Evolutionary conservation across 1,140 invertebrate species (phyloP).

Genomic region (Lucilia cuprina): DNA sequence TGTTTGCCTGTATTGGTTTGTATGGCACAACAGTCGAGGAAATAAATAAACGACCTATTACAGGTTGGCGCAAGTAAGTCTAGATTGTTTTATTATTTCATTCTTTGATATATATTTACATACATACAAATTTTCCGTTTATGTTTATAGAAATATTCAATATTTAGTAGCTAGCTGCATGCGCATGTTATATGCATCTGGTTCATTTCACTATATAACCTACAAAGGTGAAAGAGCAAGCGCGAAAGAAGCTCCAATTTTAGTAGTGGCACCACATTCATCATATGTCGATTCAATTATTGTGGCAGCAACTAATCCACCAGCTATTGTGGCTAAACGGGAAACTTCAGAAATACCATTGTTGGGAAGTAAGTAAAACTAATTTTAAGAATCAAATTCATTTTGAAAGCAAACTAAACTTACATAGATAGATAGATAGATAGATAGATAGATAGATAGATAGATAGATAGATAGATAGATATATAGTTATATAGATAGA

Average conservation of each 20-base stretch:
- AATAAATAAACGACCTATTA: conserved; percentile 74
- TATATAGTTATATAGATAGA: too few species aligned
- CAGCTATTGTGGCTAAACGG: conserved; percentile 87
- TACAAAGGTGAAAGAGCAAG: conserved; percentile 73
- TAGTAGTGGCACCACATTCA: conserved; percentile 90
- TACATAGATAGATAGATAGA: too few species aligned
- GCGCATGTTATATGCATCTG: conserved; percentile 77
- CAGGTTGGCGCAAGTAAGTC: conserved; percentile 83
- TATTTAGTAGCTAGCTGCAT: conserved; percentile 62
- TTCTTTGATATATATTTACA: not conserved
- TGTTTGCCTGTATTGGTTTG: conserved; percentile 80
- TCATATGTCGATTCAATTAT: conserved; percentile 88
- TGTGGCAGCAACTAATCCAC: conserved; percentile 79
- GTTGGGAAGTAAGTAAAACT: conserved; percentile 82
- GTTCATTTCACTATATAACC: conserved; percentile 80
- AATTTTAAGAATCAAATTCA: too few species aligned
- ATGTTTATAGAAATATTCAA: conserved; percentile 48
- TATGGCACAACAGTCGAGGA: conserved; percentile 79
- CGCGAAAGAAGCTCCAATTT: conserved; percentile 79
- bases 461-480: too few species aligned
- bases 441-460: too few species aligned
- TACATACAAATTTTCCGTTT: conserved; percentile 15
- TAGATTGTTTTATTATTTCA: conserved; percentile 16
- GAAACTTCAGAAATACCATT: conserved; percentile 80
- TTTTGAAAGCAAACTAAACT: too few species aligned